phyloP scores from a whole-genome alignment of 2,888 invertebrate species.

The Antheraea assamensis region DNA sequence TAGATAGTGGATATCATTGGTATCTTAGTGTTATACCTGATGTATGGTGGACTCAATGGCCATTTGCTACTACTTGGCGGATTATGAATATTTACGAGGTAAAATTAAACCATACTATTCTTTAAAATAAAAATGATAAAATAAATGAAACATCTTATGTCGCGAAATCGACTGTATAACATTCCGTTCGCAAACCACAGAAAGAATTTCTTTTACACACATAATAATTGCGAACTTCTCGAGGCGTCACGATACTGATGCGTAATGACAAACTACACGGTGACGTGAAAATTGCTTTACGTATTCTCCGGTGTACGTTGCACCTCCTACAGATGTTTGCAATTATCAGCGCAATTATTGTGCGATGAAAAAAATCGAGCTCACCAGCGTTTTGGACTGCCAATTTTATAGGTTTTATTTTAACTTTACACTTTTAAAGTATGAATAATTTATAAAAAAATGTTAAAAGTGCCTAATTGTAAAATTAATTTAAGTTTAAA shows the following conservation, averaged over 20 bases:
- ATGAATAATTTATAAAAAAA: neutral
- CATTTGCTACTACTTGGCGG: too few relatives aligned
- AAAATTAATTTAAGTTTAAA: too few relatives aligned
- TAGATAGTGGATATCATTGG: too few relatives aligned
- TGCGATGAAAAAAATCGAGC: slow-evolving; percentile 25
- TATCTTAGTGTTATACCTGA: too few relatives aligned
- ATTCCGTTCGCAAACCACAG: slow-evolving; percentile 58
- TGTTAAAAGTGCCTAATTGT: neutral
- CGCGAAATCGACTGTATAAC: slow-evolving; percentile 46
- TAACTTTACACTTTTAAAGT: neutral
- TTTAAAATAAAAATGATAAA: neutral
- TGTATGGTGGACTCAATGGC: too few relatives aligned
- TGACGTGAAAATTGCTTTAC: slow-evolving; percentile 80
- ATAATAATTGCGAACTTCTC: slow-evolving; percentile 81
- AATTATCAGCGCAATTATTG: slow-evolving; percentile 44
- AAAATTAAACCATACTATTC: neutral
- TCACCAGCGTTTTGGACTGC: neutral
- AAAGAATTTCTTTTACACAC: slow-evolving; percentile 81
- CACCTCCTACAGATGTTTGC: slow-evolving; percentile 34
- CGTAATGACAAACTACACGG: slow-evolving; percentile 80
- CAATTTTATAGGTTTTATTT: neutral
- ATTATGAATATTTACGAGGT: neutral
- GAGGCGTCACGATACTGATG: slow-evolving; percentile 81
- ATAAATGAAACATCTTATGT: neutral
- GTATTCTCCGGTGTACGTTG: slow-evolving; percentile 35